These are phyloP conservation scores for Leptinotarsa rubiginosa DNA, from an alignment of 2,888 invertebrate genomes.

Conservation along the genomic window DNA sequence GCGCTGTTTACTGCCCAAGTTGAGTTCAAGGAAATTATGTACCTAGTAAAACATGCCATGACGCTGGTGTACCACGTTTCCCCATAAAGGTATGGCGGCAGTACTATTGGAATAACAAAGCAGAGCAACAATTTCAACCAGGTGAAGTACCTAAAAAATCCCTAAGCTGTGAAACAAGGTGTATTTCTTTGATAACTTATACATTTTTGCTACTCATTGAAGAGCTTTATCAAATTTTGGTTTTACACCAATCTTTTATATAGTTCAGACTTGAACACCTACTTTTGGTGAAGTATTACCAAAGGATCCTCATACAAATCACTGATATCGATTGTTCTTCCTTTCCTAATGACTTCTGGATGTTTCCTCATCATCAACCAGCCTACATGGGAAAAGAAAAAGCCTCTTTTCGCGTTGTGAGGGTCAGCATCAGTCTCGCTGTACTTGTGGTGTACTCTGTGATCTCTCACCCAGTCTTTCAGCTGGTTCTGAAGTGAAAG, in stretches of 20 bases:
- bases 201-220: no score
- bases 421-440: conserved; percentile 92
- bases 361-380: conserved; percentile 94
- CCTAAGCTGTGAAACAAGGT: not conserved
- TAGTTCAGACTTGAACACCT: conserved; percentile 13
- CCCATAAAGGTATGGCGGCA: conserved; percentile 83
- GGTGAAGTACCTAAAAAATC: conserved; percentile 71
- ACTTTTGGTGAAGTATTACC: conserved; percentile 74
- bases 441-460: conserved; percentile 91
- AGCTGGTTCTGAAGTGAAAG: conserved; percentile 75
- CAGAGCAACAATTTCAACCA: conserved; percentile 80
- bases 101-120: conserved; percentile 80
- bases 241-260: no score
- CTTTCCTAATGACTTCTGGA: conserved; percentile 83
- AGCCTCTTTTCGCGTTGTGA: conserved; percentile 88
- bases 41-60: conserved; percentile 79
- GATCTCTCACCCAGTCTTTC: conserved; percentile 87
- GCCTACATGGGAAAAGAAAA: conserved; percentile 93
- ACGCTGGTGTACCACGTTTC: conserved; percentile 78
- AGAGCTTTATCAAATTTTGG: no score
- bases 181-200: no score
- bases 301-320: conserved; percentile 84
- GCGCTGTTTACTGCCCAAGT: conserved; percentile 94
- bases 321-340: conserved; percentile 83
- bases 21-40: conserved; percentile 82